Evolutionary conservation across 2,888 invertebrate genomes (phyloP).

Genomic region (Eupithecia tripunctaria): DNA sequence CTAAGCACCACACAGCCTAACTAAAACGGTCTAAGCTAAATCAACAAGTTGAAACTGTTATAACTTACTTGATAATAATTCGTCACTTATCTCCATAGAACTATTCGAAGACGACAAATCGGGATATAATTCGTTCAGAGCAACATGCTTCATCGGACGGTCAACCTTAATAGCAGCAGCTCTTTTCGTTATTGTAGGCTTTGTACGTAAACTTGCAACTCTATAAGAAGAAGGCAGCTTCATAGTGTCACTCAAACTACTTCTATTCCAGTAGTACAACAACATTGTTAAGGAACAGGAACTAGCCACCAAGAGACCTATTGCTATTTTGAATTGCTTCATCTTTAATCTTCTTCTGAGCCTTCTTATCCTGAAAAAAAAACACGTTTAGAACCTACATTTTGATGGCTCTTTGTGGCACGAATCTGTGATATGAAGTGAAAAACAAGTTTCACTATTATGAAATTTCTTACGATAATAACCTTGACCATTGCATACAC

Average conservation of each 20-base stretch:
- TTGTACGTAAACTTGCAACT: neutral
- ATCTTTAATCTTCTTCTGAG: constrained; percentile 54
- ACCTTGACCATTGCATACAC: constrained; percentile 58
- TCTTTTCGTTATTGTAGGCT: constrained; percentile 22
- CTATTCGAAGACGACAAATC: constrained; percentile 49
- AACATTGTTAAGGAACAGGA: constrained; percentile 56
- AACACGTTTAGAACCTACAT: neutral
- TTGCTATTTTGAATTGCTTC: constrained; percentile 57
- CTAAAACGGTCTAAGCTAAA: too few relatives aligned
- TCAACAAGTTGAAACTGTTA: too few relatives aligned
- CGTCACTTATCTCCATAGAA: constrained; percentile 53
- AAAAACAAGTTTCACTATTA: neutral
- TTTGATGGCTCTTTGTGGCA: neutral
- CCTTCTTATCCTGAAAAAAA: constrained; percentile 62
- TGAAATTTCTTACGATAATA: constrained; percentile 12
- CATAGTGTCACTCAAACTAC: constrained; percentile 27
- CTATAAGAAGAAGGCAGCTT: constrained; percentile 15
- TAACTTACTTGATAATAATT: constrained; percentile 51
- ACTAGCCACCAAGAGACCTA: constrained; percentile 46
- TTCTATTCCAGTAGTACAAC: constrained; percentile 57
- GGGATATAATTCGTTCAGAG: constrained; percentile 53
- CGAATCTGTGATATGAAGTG: neutral
- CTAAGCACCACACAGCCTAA: too few relatives aligned
- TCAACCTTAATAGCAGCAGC: constrained; percentile 16
- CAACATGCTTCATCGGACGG: constrained; percentile 59